Evolutionary conservation across 2,888 invertebrate genomes (phyloP).

Genomic region (Ormia ochracea): DNA sequence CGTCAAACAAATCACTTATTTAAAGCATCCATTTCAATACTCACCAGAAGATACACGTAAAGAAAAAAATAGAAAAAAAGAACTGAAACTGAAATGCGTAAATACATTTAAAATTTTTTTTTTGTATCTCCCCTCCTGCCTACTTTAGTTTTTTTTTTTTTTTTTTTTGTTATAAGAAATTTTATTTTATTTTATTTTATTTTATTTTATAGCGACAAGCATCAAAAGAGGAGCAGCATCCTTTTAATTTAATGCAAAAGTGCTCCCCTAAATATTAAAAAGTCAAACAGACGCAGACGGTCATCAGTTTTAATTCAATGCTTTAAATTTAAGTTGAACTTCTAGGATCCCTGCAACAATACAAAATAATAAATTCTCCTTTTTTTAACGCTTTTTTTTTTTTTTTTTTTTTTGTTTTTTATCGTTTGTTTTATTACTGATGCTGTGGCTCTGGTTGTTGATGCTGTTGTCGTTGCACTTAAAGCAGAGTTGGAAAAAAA

Average conservation of each 20-base stretch:
- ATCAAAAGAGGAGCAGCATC: slow-evolving; percentile 22
- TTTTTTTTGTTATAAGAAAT: neutral
- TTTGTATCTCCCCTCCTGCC: too few species aligned
- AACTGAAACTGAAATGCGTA: slow-evolving; percentile 20
- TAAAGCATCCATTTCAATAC: slow-evolving; percentile 54
- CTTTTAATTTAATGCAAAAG: slow-evolving; percentile 24
- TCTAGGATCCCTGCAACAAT: slow-evolving; percentile 30
- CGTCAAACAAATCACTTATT: slow-evolving; percentile 62
- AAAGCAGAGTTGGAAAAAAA: slow-evolving; percentile 4
- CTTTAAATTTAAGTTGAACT: neutral
- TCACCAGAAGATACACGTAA: neutral
- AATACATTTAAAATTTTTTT: slow-evolving; percentile 13
- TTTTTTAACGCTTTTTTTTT: slow-evolving; percentile 28
- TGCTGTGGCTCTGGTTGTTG: slow-evolving; percentile 20
- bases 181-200: neutral
- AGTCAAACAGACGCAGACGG: neutral
- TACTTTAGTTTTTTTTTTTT: neutral
- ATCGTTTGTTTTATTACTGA: neutral
- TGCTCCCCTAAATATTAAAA: slow-evolving; percentile 33
- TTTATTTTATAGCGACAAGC: slow-evolving; percentile 12
- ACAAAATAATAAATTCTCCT: slow-evolving; percentile 30
- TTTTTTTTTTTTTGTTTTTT: slow-evolving; percentile 3
- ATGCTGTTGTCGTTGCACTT: slow-evolving; percentile 23
- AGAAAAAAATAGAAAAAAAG: neutral
- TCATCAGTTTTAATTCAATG: neutral